phyloP scores from a whole-genome alignment of 2,113 vertebrate genomes.

The Atrichornis clamosus region DNA sequence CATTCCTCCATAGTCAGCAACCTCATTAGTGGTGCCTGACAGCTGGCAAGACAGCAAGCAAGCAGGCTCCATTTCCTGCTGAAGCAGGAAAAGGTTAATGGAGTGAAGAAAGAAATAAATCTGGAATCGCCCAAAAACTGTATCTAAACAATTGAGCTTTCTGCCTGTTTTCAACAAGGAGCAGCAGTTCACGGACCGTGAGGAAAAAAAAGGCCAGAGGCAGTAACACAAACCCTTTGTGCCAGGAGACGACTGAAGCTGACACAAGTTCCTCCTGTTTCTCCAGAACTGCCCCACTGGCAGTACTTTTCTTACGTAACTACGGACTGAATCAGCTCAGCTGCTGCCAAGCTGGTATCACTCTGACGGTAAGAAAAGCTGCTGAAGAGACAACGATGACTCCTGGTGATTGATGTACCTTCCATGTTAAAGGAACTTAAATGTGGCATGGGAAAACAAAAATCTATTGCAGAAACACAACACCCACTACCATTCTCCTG shows the following conservation, averaged over 20 bases:
- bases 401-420: neutral
- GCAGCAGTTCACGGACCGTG: neutral
- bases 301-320: neutral
- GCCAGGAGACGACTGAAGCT: neutral
- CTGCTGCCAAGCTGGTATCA: neutral
- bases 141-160: neutral
- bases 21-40: neutral
- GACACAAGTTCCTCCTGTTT: neutral
- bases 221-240: neutral
- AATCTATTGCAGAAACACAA: neutral
- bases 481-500: neutral
- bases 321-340: neutral
- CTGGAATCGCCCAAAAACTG: neutral
- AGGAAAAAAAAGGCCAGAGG: neutral
- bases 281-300: neutral
- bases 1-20: neutral
- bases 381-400: neutral
- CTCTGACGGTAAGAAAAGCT: neutral
- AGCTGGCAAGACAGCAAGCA: neutral
- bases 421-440: neutral
- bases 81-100: neutral
- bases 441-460: neutral
- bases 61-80: neutral
- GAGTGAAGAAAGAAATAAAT: neutral
- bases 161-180: neutral